Evolutionary conservation across 2,113 vertebrate genomes (phyloP).

Genomic region (Odobenus rosmarus): DNA sequence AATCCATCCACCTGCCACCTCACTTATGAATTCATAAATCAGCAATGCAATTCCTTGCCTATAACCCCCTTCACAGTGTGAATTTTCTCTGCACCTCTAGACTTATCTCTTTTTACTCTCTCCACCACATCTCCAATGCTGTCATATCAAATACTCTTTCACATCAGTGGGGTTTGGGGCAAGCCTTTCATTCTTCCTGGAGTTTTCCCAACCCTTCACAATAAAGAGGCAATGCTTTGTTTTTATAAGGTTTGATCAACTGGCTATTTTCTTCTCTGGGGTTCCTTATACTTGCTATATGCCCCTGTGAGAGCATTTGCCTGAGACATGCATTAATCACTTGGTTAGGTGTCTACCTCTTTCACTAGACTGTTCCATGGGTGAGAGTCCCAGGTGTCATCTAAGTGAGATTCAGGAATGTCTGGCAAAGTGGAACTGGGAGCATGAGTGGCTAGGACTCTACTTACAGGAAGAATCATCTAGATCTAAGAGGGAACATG

Average conservation of each 20-base stretch:
- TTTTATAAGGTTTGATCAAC: not conserved
- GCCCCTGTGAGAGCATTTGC: not conserved
- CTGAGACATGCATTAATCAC: not conserved
- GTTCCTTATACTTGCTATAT: not conserved
- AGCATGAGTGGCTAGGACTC: not conserved
- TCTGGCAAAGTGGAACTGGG: not conserved
- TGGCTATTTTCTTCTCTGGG: not conserved
- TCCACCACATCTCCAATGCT: not conserved
- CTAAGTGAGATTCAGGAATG: not conserved
- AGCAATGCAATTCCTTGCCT: not conserved
- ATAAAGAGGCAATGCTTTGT: not conserved
- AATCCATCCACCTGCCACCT: not conserved
- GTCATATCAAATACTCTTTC: not conserved
- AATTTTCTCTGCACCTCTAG: not conserved
- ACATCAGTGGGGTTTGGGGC: not conserved
- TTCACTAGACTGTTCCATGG: not conserved
- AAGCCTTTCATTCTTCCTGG: not conserved
- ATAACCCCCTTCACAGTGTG: not conserved
- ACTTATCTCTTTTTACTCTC: not conserved
- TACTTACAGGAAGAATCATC: not conserved
- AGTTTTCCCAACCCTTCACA: not conserved
- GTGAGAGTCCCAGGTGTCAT: not conserved
- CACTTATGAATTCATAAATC: not conserved
- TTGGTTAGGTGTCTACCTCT: not conserved
- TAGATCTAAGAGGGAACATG: not conserved